These are phyloP conservation scores for Buceros bicornis DNA, from an alignment of 2,797 vertebrate genomes.

Conservation along the genomic window DNA sequence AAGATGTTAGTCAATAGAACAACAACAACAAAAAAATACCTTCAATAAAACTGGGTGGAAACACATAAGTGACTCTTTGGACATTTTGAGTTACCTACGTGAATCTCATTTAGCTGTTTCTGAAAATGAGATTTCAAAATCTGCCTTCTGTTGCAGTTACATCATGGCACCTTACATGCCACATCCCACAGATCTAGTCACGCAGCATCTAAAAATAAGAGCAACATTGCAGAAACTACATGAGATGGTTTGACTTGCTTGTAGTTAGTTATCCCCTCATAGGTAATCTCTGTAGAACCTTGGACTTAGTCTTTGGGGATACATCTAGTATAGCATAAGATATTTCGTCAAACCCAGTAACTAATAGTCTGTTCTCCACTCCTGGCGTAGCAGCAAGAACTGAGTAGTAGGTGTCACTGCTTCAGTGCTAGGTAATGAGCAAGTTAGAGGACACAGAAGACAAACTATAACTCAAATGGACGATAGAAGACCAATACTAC, in stretches of 20 bases:
- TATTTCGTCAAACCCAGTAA: neutral
- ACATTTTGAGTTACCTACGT: neutral
- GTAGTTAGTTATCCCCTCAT: neutral
- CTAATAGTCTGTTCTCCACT: neutral
- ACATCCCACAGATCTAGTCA: conserved; percentile 58
- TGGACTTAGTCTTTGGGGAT: neutral
- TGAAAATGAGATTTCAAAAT: conserved; percentile 13
- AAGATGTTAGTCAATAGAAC: neutral
- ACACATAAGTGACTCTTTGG: neutral
- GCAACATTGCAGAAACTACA: neutral
- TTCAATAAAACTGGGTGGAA: neutral
- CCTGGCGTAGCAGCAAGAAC: neutral
- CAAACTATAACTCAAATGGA: neutral
- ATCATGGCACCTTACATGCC: neutral
- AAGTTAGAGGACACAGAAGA: neutral
- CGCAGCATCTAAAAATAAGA: conserved; percentile 26
- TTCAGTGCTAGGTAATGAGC: neutral
- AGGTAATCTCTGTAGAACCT: neutral
- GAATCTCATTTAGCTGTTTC: neutral
- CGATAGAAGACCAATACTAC: neutral
- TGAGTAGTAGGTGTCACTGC: neutral
- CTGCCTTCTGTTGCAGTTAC: conserved; percentile 2
- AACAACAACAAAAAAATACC: neutral
- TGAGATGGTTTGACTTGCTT: neutral
- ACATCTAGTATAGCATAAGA: neutral